Conservation (phyloP, 2,888 invertebrate genomes). For the Crioceris asparagi region DNA sequence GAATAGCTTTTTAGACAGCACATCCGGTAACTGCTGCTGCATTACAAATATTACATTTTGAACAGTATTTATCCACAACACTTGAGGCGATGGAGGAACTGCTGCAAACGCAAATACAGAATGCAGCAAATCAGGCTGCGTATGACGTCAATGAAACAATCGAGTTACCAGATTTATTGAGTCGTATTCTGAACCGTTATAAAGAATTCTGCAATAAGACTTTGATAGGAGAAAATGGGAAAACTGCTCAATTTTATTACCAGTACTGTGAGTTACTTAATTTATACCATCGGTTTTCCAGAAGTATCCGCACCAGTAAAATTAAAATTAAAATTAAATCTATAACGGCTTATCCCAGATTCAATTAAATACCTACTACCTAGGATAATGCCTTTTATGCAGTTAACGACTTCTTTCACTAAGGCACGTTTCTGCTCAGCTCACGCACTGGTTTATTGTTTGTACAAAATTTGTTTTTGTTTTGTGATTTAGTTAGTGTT, state of each 20-base stretch:
- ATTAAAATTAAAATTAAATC: too few species aligned
- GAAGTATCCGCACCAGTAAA: constrained; percentile 11
- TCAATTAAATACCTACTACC: too few species aligned
- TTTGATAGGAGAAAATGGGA: constrained; percentile 7
- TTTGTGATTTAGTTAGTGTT: too few species aligned
- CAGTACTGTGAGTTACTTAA: constrained; percentile 9
- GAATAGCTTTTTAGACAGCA: constrained; percentile 27
- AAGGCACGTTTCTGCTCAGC: too few species aligned
- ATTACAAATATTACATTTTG: constrained; percentile 10
- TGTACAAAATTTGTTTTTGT: too few species aligned
- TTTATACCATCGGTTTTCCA: constrained; percentile 10
- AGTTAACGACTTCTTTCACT: too few species aligned
- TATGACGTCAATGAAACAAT: constrained; percentile 9
- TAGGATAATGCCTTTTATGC: too few species aligned
- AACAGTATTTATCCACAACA: constrained; percentile 9
- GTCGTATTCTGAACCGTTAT: constrained; percentile 6
- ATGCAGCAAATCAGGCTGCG: constrained; percentile 7
- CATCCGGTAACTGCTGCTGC: constrained; percentile 8
- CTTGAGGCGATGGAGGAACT: constrained; percentile 8
- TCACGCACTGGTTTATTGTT: too few species aligned
- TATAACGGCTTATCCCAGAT: too few species aligned
- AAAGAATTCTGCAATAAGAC: constrained; percentile 9
- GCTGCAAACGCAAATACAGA: constrained; percentile 9
- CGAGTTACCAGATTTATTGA: constrained; percentile 8
- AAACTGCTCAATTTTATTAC: constrained; percentile 10